Evolutionary conservation across 2,797 vertebrate species (phyloP).

Genomic region (Pangasius djambal): DNA sequence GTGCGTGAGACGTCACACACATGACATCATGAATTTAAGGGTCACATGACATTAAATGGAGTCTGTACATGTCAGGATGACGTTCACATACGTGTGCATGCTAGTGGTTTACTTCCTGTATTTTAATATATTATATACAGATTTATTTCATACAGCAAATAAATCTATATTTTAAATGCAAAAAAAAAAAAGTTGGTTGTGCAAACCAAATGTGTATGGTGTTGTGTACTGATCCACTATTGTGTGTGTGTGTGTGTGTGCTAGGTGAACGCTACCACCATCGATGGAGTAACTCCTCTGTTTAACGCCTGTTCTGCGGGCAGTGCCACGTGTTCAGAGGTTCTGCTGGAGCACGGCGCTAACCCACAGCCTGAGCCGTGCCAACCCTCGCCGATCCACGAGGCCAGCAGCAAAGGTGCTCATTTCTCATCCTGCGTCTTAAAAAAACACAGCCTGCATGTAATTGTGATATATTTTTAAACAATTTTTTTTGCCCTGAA

Average conservation of each 20-base stretch:
- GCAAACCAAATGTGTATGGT: neutral
- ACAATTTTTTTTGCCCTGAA: neutral
- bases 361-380: conserved; percentile 81
- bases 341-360: conserved; percentile 89
- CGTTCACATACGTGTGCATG: neutral
- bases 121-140: neutral
- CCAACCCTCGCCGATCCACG: conserved; percentile 88
- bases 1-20: too few relatives aligned
- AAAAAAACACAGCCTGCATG: neutral
- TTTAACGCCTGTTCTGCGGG: conserved; percentile 90
- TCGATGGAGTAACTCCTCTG: conserved; percentile 91
- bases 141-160: neutral
- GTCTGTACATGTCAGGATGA: neutral
- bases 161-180: neutral
- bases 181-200: too few relatives aligned
- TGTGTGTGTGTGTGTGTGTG: conserved; percentile 26
- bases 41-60: too few relatives aligned
- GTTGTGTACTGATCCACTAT: neutral
- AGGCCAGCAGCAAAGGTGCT: conserved; percentile 91
- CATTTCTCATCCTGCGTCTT: neutral
- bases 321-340: conserved; percentile 81
- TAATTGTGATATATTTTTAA: neutral
- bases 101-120: neutral
- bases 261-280: conserved; percentile 90
- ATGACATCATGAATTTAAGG: too few relatives aligned